Conservation (phyloP, 2,888 invertebrate species). For the Salticus scenicus region DNA sequence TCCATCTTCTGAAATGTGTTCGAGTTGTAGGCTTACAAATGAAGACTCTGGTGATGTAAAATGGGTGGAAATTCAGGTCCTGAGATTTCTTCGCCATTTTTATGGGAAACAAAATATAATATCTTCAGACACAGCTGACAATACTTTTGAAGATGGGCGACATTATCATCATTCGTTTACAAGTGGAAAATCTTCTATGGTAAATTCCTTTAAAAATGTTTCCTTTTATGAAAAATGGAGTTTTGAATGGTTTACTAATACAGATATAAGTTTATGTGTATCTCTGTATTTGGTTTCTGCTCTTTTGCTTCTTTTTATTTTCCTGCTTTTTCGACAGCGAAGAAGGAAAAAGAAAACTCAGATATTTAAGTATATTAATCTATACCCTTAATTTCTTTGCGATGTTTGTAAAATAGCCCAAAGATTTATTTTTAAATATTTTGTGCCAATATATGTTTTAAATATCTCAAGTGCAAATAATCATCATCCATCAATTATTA, state of each 20-base stretch:
- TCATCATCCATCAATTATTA: too few relatives aligned
- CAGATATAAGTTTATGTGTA: conserved; percentile 86
- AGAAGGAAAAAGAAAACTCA: conserved; percentile 76
- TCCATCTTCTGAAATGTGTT: conserved; percentile 83
- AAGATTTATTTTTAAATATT: background rate
- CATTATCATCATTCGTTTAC: background rate
- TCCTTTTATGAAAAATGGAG: conserved; percentile 54
- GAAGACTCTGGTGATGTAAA: conserved; percentile 10
- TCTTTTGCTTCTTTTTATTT: conserved; percentile 84
- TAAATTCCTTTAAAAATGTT: conserved; percentile 58
- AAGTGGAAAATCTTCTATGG: conserved; percentile 34
- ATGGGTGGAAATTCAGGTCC: conserved; percentile 82
- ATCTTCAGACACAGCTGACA: background rate
- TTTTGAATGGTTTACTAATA: conserved; percentile 78
- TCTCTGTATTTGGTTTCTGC: conserved; percentile 85
- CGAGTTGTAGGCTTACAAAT: conserved; percentile 78
- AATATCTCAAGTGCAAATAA: background rate
- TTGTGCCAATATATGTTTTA: background rate
- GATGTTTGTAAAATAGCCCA: background rate
- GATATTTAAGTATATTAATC: conserved; percentile 25
- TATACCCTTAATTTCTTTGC: conserved; percentile 21
- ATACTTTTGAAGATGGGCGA: background rate
- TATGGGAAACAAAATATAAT: conserved; percentile 76
- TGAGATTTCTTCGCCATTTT: conserved; percentile 80
- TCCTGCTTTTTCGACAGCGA: conserved; percentile 84